Conservation (phyloP, 2,113 vertebrate genomes). For the Chaetodon trifascialis region DNA sequence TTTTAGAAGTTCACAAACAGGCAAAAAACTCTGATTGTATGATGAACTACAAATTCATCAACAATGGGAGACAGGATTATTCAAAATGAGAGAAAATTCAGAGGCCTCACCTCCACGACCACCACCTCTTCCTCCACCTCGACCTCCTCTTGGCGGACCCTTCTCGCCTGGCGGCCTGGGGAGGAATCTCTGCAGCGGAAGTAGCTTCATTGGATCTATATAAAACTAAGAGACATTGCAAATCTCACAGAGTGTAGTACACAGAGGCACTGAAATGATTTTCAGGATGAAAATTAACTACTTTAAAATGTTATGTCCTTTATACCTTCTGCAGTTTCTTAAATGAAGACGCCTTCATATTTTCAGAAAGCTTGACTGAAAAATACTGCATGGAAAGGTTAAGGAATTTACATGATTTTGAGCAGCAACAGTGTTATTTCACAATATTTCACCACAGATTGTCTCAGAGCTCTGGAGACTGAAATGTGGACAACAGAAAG, state of each 20-base stretch:
- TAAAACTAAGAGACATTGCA: slow-evolving; percentile 87
- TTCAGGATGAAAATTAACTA: accelerated
- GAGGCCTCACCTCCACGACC: slow-evolving; percentile 82
- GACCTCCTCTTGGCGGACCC: slow-evolving; percentile 90
- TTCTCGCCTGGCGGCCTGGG: slow-evolving; percentile 96
- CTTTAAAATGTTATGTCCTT: not conserved
- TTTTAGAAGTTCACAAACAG: no score
- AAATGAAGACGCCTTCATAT: slow-evolving; percentile 98
- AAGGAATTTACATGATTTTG: slow-evolving; percentile 77
- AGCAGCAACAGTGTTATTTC: not conserved
- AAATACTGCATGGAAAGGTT: slow-evolving; percentile 90
- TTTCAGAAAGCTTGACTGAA: slow-evolving; percentile 97
- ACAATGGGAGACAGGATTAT: not conserved
- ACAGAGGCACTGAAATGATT: not conserved
- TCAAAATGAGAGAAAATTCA: not conserved
- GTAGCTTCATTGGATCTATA: slow-evolving; percentile 95
- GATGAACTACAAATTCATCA: not conserved
- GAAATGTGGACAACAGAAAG: slow-evolving; percentile 74
- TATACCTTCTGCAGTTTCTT: slow-evolving; percentile 98
- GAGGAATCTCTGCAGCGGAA: slow-evolving; percentile 96
- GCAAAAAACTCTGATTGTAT: not conserved
- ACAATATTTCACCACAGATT: not conserved
- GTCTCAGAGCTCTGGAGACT: not conserved
- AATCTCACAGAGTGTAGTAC: not conserved
- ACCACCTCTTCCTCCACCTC: slow-evolving; percentile 88